Evolutionary conservation across 2,888 invertebrate species (phyloP), one percentile per base, ranked within the genome.

Genomic region (Clitarchus hookeri): DNA sequence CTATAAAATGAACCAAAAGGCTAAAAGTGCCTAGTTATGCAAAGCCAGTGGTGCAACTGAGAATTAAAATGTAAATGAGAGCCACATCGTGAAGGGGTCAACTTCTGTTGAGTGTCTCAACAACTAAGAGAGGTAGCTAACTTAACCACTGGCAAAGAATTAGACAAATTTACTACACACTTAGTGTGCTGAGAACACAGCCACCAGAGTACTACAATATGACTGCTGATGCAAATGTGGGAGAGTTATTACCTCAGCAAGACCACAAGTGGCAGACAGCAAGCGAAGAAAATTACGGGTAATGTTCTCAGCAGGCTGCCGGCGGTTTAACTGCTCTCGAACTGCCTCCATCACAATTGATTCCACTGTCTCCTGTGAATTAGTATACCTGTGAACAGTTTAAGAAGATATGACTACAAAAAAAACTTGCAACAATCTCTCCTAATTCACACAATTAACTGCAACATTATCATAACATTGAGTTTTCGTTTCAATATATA

Each of bases 201-300:
- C 4, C 44, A 16, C 11, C 12, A 19, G 19, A 16, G 27, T 82
- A 36, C 26, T 0, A 80, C 19, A 82, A 0, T 85, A 78, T 65
- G 16, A 65, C 65, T 65, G 23, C 11, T n/a, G n/a, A 65, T 23
- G n/a, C 65, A 65, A 11, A 19, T 23, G 27, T 27, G 12, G 44
- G 26, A 48, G 83, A 13, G 26, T 16, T 53, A 27, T 12, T 36
- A 95, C 95, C 92, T 98, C 98, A 0, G 95, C 95, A 87, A 98
- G 94, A 0, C 99, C 98, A 88, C 97, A 96, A 0, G 98, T 95
- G 0, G 96, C 95, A 0, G 97, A 95, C 54, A 99, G 92, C 87
- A 98, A 94, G 89, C 96, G 95, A 0, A 99, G 93, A 89, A 98
- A 96, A 89, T 98, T 98, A 86, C 97, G 95, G 0, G 97, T 97